Percentiles rank a stretch among this genome's conserved stretches.
phyloP scores from a whole-genome alignment of 2,888 invertebrate genomes.

The Phaonia tiefii region DNA sequence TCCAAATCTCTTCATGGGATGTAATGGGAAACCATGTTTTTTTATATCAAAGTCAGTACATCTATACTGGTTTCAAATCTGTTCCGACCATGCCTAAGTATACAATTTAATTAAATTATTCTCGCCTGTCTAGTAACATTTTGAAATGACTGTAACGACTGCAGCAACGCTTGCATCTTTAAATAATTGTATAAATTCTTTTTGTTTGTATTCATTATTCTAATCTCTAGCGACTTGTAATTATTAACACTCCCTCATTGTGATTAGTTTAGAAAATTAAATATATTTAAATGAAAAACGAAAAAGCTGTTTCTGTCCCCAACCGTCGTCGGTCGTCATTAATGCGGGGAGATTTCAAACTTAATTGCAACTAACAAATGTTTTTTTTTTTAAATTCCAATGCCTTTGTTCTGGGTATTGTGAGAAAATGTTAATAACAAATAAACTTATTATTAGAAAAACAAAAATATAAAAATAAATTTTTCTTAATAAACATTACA shows the following conservation, averaged over 20 bases:
- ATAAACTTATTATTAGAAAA: neutral
- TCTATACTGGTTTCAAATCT: too few relatives aligned
- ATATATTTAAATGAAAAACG: neutral
- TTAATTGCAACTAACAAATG: constrained; percentile 4
- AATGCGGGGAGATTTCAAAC: neutral
- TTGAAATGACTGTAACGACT: neutral
- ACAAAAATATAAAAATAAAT: neutral
- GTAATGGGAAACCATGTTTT: too few relatives aligned
- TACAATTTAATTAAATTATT: too few relatives aligned
- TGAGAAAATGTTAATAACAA: neutral
- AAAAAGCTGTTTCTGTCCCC: neutral
- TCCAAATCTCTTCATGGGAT: too few relatives aligned
- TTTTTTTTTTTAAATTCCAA: neutral
- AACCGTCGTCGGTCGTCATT: neutral
- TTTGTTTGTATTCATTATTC: constrained; percentile 1
- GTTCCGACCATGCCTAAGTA: too few relatives aligned
- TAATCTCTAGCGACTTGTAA: constrained; percentile 13
- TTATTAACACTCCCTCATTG: constrained; percentile 25
- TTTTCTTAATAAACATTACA: too few relatives aligned
- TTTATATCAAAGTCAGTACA: too few relatives aligned
- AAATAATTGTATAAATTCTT: neutral
- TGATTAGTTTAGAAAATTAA: constrained; percentile 18
- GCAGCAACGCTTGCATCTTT: constrained; percentile 2
- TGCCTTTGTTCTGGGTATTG: neutral
- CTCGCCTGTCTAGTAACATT: neutral